Evolutionary conservation across 2,113 vertebrate genomes (phyloP), one percentile per base, ranked within the genome.

Genomic region (Ptilonorhynchus violaceus): DNA sequence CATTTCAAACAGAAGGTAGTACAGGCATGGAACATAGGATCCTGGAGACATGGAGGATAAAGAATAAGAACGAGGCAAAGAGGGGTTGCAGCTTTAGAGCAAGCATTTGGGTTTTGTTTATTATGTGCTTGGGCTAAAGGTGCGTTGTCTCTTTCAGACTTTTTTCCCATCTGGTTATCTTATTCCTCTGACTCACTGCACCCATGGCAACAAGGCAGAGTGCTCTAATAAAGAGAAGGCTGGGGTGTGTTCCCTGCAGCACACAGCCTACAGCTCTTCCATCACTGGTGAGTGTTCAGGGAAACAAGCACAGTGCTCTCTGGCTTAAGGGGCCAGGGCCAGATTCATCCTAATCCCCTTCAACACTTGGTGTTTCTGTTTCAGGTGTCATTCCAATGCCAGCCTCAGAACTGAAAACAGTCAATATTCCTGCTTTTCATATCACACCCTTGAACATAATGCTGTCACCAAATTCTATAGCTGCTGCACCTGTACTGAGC

Each of bases 81-180:
- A 6, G 15, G 27, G 24, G 27, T 6, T 60, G 13, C 49, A 63
- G 24, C 33, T 59, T 33, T 21, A 13, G 18, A 69, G 59, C 59
- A 67, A n/a, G 10, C 2, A 19, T 49, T 70, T 42, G 15, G 25
- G 12, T 6, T 47, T 49, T 85, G 11, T 37, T 67, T 39, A 24
- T 52, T 62, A 18, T 0, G 0, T 13, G 15, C 60, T 60, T 74
- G 46, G 28, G 30, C 21, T 89, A 42, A 92, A 82, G 9, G 19
- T 63, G 5, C 19, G 11, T 16, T 60, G 33, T 95, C 46, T 64
- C 23, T 88, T 66, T 96, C 96, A 99, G 99, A 97, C 98, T 50
- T 97, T 99, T 83, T 97, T 99, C 5, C 98, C 99, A 2, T 98
- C 99, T 31, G 98, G 99, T 68, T 99, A 99, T 94, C 97, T 99